These are phyloP conservation scores for Diadophis punctatus DNA, from an alignment of 2,113 vertebrate genomes.

Conservation along the genomic window DNA sequence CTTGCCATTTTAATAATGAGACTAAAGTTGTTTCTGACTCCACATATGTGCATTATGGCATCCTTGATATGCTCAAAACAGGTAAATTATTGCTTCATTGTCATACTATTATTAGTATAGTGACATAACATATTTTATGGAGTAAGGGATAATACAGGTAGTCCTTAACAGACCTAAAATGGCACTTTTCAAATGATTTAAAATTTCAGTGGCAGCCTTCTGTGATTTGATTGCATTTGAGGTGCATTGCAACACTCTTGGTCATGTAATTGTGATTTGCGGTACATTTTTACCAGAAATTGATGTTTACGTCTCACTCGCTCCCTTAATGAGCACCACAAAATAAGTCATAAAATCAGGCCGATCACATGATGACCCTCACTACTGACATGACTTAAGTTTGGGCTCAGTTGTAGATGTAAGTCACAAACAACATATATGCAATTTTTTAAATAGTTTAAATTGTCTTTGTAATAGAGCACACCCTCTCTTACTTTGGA, in stretches of 20 bases:
- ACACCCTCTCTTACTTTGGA: not conserved
- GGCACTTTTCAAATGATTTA: not conserved
- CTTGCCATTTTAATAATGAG: slow-evolving; percentile 87
- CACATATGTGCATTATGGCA: slow-evolving; percentile 90
- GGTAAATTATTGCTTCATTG: slow-evolving; percentile 60
- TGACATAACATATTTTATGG: not conserved
- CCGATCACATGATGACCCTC: not conserved
- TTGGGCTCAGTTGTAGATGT: not conserved
- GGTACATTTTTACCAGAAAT: not conserved
- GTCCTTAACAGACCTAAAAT: not conserved
- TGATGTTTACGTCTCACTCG: not conserved
- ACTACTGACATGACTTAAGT: not conserved
- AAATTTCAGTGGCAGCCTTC: not conserved
- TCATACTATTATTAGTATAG: not conserved
- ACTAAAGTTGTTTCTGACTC: slow-evolving; percentile 88
- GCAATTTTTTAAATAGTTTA: not conserved
- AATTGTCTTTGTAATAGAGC: not conserved
- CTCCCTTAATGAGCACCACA: not conserved
- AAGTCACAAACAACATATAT: not conserved
- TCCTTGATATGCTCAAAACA: slow-evolving; percentile 81
- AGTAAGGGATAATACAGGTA: not conserved
- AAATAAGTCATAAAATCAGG: not conserved
- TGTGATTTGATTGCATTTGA: not conserved
- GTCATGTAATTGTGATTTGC: not conserved
- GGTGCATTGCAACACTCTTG: not conserved